phyloP scores from a whole-genome alignment of 2,797 vertebrate species.

The Acanthornis magna region DNA sequence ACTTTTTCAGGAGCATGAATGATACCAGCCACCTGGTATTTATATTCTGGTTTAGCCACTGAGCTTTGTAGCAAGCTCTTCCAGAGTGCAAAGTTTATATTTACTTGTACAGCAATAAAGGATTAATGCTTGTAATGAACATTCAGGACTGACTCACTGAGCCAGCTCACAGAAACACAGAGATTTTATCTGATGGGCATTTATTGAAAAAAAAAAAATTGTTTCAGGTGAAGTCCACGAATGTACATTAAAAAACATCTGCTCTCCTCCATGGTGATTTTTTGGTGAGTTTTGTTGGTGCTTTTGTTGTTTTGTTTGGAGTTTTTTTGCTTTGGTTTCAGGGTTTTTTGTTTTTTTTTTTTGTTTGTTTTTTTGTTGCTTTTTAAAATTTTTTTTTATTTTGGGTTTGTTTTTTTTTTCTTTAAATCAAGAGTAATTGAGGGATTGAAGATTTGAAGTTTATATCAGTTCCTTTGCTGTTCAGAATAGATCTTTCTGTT shows the following conservation, averaged over 20 bases:
- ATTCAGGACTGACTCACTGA: background rate
- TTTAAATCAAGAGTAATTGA: background rate
- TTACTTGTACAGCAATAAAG: background rate
- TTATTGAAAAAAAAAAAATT: background rate
- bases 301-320: background rate
- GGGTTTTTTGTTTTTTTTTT: accelerated
- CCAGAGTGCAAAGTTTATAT: background rate
- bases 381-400: too few species aligned
- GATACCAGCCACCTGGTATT: background rate
- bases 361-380: background rate
- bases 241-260: background rate
- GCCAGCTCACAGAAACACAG: background rate
- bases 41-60: background rate
- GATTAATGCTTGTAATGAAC: background rate
- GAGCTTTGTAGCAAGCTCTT: background rate
- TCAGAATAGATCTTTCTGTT: background rate
- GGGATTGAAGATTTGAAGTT: background rate
- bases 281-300: background rate
- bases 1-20: background rate
- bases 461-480: background rate
- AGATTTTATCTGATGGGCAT: background rate
- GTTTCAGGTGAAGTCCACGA: background rate
- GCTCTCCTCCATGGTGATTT: background rate
- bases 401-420: background rate
- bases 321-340: background rate